A percentile compares a stretch with the other conserved stretches of the same genome.
Evolutionary conservation across 2,797 vertebrate species (phyloP).

Genomic region (Erethizon dorsatum): DNA sequence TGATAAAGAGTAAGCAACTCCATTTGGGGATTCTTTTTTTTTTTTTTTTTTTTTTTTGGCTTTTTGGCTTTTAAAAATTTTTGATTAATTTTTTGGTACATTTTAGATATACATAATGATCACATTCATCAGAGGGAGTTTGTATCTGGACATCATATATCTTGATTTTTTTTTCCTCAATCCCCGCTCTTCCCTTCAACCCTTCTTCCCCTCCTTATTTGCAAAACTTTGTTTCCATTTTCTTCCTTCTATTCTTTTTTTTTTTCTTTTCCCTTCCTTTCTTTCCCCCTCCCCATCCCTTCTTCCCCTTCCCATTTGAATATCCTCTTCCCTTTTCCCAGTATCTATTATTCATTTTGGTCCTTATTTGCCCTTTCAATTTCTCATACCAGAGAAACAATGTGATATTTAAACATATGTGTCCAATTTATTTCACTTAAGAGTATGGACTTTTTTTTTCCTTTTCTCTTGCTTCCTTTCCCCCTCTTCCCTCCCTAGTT

Average conservation of each 20-base stretch:
- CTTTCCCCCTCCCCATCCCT: not conserved
- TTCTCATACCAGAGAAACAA: not conserved
- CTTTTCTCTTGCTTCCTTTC: not conserved
- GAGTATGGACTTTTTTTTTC: not conserved
- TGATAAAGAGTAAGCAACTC: constrained; percentile 2
- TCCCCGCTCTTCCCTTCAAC: not conserved
- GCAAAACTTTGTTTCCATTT: not conserved
- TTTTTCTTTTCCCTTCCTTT: not conserved
- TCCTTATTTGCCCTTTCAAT: not conserved
- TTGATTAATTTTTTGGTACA: not conserved
- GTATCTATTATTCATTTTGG: not conserved
- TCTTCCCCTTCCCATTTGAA: not conserved
- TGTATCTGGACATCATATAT: not conserved
- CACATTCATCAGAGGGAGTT: not conserved
- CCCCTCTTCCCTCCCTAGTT: not conserved
- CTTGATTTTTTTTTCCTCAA: not conserved
- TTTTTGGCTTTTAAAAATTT: not conserved
- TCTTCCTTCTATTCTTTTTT: not conserved
- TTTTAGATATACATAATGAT: not conserved
- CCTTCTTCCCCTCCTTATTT: not conserved
- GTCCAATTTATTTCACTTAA: not conserved
- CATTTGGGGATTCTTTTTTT: not conserved
- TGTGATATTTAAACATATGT: not conserved
- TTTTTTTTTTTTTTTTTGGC: too few species aligned
- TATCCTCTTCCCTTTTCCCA: not conserved